Percentiles rank a stretch among this genome's conserved stretches.
Conservation (phyloP, 1,140 invertebrate genomes). For the Zaprionus vittiger region DNA sequence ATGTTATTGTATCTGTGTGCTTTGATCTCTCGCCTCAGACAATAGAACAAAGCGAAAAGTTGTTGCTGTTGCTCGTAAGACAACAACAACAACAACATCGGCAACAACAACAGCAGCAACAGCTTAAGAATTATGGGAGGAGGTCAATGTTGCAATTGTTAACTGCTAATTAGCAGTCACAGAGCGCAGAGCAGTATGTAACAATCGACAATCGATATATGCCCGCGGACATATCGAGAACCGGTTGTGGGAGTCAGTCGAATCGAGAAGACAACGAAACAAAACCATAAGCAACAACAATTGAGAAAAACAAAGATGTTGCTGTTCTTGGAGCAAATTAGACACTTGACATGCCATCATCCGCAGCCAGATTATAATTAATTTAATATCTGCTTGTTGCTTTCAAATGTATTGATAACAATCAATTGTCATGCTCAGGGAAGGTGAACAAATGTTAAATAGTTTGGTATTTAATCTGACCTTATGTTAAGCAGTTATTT, state of each 20-base stretch:
- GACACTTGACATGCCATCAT: slow-evolving; percentile 32
- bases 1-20: slow-evolving; percentile 67
- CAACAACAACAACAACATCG: slow-evolving; percentile 20
- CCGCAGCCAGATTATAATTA: slow-evolving; percentile 29
- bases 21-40: slow-evolving; percentile 71
- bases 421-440: background rate
- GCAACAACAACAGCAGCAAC: slow-evolving; percentile 16
- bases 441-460: no score
- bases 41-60: slow-evolving; percentile 75
- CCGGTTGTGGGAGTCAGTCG: slow-evolving; percentile 45
- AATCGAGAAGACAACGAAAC: slow-evolving; percentile 11
- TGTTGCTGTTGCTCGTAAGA: slow-evolving; percentile 45
- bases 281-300: background rate
- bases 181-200: slow-evolving; percentile 48
- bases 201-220: slow-evolving; percentile 66
- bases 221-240: slow-evolving; percentile 53
- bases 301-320: slow-evolving; percentile 11
- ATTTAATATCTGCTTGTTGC: slow-evolving; percentile 8
- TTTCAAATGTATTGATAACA: slow-evolving; percentile 13
- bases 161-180: slow-evolving; percentile 77
- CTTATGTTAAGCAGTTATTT: no score
- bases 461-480: no score
- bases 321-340: slow-evolving; percentile 31
- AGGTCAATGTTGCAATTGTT: slow-evolving; percentile 80
- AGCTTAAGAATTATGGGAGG: slow-evolving; percentile 66